phyloP scores from a whole-genome alignment of 2,888 invertebrate genomes.

The Campoplex nolae region DNA sequence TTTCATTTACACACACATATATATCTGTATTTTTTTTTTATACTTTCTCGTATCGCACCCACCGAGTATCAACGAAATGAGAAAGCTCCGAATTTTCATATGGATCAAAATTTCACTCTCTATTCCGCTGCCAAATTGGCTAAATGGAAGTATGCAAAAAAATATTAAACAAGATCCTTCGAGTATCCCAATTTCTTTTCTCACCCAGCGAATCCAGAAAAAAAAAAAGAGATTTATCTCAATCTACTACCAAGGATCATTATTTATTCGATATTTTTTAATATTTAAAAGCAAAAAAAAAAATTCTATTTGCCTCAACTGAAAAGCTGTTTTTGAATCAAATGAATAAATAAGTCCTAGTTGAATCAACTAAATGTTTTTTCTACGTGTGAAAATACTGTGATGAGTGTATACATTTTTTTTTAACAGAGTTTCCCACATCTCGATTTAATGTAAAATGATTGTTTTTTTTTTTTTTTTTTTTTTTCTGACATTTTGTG shows the following conservation, averaged over 20 bases:
- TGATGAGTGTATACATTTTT: not conserved
- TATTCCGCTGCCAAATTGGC: constrained; percentile 1
- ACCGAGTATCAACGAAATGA: constrained; percentile 20
- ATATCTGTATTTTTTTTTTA: no score
- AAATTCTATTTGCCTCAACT: no score
- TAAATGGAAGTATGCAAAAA: not conserved
- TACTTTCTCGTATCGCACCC: constrained; percentile 13
- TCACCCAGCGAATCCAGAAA: not conserved
- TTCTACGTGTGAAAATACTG: not conserved
- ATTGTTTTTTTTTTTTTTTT: not conserved
- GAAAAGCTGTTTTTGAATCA: no score
- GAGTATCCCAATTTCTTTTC: not conserved
- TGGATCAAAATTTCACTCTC: not conserved
- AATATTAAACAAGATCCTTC: not conserved
- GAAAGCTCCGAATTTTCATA: constrained; percentile 3
- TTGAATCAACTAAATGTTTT: no score
- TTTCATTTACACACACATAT: not conserved
- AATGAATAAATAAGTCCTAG: no score
- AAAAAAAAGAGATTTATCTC: no score
- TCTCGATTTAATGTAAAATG: no score
- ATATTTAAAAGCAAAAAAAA: no score
- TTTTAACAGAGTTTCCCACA: no score
- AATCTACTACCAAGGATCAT: no score
- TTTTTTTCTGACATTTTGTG: not conserved
- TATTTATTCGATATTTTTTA: no score